Evolutionary conservation across 1,140 invertebrate species (phyloP).

Genomic region (Microplitis demolitor): DNA sequence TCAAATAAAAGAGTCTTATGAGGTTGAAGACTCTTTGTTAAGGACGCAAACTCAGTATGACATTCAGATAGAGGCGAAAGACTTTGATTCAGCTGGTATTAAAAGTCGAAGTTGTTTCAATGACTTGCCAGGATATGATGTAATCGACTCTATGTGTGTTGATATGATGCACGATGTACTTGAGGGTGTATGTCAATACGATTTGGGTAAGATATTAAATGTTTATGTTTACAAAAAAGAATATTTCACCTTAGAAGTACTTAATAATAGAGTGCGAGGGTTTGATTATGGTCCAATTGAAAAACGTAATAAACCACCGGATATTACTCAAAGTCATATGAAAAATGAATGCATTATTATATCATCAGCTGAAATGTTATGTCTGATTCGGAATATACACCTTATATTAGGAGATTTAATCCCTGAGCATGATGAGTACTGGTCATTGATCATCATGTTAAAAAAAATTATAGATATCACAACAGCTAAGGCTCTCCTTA

Average conservation of each 20-base stretch:
- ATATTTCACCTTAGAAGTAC: not conserved
- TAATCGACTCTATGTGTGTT: not conserved
- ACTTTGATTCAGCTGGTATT: no score
- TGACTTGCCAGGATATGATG: no score
- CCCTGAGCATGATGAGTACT: constrained; percentile 17
- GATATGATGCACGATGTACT: not conserved
- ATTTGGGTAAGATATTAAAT: not conserved
- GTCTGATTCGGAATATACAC: constrained; percentile 21
- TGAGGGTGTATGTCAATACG: not conserved
- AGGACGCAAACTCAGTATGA: no score
- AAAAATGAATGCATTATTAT: not conserved
- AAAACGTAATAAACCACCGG: not conserved
- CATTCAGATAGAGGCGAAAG: no score
- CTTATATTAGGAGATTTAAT: constrained; percentile 26
- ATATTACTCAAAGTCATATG: not conserved
- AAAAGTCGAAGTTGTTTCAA: no score
- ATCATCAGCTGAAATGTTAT: constrained; percentile 21
- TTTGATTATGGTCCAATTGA: not conserved
- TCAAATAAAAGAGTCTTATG: no score
- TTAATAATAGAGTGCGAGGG: not conserved
- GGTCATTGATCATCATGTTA: constrained; percentile 14
- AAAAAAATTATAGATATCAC: constrained; percentile 18
- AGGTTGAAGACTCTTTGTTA: no score
- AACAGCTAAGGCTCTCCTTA: constrained; percentile 7
- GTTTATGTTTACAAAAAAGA: not conserved